A percentile compares a stretch with the other conserved stretches of the same genome.
phyloP scores from a whole-genome alignment of 2,888 invertebrate species.

The Seira sanloemensis region DNA sequence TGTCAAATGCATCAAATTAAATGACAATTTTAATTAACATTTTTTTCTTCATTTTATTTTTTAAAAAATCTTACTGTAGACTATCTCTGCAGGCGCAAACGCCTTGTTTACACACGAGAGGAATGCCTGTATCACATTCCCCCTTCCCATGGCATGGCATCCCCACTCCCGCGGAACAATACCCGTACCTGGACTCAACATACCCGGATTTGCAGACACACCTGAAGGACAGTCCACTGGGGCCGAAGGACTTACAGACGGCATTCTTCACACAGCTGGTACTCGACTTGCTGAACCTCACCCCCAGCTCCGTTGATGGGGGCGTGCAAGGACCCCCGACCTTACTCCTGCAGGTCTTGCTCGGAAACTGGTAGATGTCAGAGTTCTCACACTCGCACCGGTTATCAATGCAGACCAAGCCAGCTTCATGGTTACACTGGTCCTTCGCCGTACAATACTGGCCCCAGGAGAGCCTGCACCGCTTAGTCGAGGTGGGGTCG shows the following conservation, averaged over 20 bases:
- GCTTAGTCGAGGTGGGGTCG: constrained; percentile 47
- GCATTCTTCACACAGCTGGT: constrained; percentile 57
- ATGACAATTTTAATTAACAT: constrained; percentile 8
- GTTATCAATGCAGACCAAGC: constrained; percentile 58
- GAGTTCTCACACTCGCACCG: constrained; percentile 63
- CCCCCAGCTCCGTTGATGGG: constrained; percentile 37
- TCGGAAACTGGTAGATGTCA: constrained; percentile 51
- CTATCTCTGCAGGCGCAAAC: constrained; percentile 57
- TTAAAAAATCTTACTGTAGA: too few species aligned
- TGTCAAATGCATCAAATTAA: background rate
- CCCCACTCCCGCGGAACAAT: constrained; percentile 51
- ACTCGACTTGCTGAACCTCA: constrained; percentile 46
- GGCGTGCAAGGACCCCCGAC: constrained; percentile 56
- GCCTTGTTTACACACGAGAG: constrained; percentile 62
- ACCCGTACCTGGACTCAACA: constrained; percentile 47
- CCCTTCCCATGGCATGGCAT: constrained; percentile 56
- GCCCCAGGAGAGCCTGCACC: constrained; percentile 54
- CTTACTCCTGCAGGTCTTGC: constrained; percentile 47
- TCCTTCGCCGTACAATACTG: constrained; percentile 55
- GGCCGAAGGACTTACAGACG: constrained; percentile 49
- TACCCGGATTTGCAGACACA: constrained; percentile 60
- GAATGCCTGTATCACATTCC: constrained; percentile 54
- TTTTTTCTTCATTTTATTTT: too few species aligned
- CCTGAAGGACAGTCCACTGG: constrained; percentile 45
- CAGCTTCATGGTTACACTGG: constrained; percentile 52